These are phyloP conservation scores for Notarius quadriscutis DNA, from an alignment of 2,113 vertebrate genomes.

Conservation along the genomic window DNA sequence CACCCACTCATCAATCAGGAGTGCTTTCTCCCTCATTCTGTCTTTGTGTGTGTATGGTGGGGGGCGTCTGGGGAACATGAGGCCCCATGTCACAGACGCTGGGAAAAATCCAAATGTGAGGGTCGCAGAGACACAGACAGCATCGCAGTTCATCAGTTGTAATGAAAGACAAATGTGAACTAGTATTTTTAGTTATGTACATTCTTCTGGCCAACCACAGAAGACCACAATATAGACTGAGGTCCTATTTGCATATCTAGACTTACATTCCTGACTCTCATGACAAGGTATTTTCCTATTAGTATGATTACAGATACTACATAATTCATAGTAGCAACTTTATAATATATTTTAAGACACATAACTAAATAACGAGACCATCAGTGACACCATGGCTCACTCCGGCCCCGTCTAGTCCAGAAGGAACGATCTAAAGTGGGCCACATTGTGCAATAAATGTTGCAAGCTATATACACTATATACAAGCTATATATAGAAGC, in stretches of 20 bases:
- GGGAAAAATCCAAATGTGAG: constrained; percentile 75
- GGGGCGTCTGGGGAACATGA: constrained; percentile 69
- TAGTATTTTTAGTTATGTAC: constrained; percentile 44
- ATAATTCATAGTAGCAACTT: neutral
- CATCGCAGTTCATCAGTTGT: constrained; percentile 68
- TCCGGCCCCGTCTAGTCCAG: too few relatives aligned
- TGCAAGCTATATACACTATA: too few relatives aligned
- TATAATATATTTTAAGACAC: neutral
- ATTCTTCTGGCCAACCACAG: neutral
- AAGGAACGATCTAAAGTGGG: too few relatives aligned
- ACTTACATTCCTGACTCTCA: neutral
- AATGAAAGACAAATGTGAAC: constrained; percentile 65
- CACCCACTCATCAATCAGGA: constrained; percentile 80
- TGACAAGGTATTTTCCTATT: neutral
- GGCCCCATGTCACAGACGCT: constrained; percentile 76
- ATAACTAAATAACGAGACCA: neutral
- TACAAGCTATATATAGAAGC: too few relatives aligned
- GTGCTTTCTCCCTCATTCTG: constrained; percentile 27
- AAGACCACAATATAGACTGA: neutral
- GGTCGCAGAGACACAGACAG: constrained; percentile 64
- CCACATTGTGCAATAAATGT: too few relatives aligned
- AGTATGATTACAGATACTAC: neutral
- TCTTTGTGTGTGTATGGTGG: constrained; percentile 57
- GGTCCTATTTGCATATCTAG: too few relatives aligned
- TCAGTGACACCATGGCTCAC: too few relatives aligned